These are phyloP conservation scores for Mythimna pallens DNA, from an alignment of 2,888 invertebrate genomes.

Conservation along the genomic window DNA sequence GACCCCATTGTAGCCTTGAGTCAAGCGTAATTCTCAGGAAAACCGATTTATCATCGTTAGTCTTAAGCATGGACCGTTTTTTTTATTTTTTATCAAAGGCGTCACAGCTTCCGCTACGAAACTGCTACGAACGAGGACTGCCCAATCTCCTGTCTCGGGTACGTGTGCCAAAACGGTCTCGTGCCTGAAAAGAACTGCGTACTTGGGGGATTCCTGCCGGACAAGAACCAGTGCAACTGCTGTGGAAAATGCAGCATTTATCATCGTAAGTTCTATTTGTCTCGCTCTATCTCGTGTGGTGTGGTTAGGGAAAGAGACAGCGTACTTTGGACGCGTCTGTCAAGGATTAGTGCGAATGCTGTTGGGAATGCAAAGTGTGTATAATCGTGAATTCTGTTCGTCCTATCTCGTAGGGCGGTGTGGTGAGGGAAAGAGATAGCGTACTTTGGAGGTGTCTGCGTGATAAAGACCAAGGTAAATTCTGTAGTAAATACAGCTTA, in stretches of 20 bases:
- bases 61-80: no score
- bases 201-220: constrained; percentile 82
- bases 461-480: no score
- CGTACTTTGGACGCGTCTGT: constrained; percentile 67
- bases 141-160: constrained; percentile 81
- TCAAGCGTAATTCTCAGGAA: no score
- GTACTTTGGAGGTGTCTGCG: constrained; percentile 67
- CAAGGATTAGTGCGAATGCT: constrained; percentile 75
- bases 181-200: constrained; percentile 75
- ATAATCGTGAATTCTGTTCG: constrained; percentile 76
- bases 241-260: constrained; percentile 83
- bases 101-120: constrained; percentile 80
- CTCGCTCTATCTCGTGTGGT: not conserved
- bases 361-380: no score
- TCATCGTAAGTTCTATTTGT: constrained; percentile 75
- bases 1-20: no score
- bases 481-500: no score
- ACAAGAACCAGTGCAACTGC: constrained; percentile 83
- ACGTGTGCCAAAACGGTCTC: constrained; percentile 71
- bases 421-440: constrained; percentile 4
- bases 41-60: no score
- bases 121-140: constrained; percentile 74
- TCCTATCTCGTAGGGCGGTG: not conserved
- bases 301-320: constrained; percentile 1
- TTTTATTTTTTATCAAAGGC: constrained; percentile 13